Base-by-base conservation (phyloP, 1,140 invertebrate genomes). In the Pinna nobilis region DNA sequence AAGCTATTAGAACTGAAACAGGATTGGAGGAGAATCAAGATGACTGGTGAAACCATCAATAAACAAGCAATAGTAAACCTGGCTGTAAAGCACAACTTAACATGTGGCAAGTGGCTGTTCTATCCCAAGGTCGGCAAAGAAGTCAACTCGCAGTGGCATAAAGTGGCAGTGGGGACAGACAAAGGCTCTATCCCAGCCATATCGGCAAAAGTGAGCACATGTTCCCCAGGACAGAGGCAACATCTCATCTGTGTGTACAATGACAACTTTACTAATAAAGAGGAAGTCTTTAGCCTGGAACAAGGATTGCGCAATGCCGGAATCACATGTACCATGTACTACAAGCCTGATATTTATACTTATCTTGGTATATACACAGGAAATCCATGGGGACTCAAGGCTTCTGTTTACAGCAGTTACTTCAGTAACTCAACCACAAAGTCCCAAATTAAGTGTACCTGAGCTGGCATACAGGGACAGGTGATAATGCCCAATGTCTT, bases 331-430 rank as follows among this genome's bases (percentile, higher is more conserved):
- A 30, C 6, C 28, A 23, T 76, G 23, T 49, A 25, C 9, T 76
- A 76, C 69, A 71, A 76, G 41, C 74, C 74, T 33, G 74, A 76
- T 66, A 44, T 72, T 20, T 76, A 55, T 44, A 76, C 68, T 15
- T 76, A 76, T 35, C 60, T 50, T 47, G 50, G 53, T 41, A 47
- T 76, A 18, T 72, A 72, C 30, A n/a, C 28, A 2, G 53, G 28
- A 1, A 76, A 76, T 51, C 15, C 33, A 35, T 76, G 68, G 68
- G 35, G 33, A 32, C 25, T 76, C 11, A 1, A 28, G 2, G 69
- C 74, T 0, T 44, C 37, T 37, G 50, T 72, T 9, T 73, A 57
- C 41, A n/a, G 20, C 23, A 76, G 74, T 25, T 25, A 53, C 32
- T 76, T 11, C n/a, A 44, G n/a, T 44, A 44, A n/a, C 9, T 11